Conservation (phyloP, 1,140 invertebrate species). For the Euura lappo region DNA sequence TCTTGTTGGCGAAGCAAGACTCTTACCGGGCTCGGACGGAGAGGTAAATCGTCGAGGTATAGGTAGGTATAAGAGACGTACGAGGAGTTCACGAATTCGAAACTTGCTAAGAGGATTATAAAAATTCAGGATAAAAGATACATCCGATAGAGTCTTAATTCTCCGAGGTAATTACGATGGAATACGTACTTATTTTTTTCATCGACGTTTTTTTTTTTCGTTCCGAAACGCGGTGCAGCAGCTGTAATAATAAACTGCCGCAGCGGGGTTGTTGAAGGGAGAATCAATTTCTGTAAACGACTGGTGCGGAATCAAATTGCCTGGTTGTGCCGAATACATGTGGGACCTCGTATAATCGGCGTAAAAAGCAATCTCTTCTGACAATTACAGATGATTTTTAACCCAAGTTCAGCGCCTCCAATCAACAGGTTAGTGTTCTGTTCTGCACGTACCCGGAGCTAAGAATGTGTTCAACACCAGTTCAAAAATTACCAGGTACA, state of each 20-base stretch:
- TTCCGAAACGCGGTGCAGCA: neutral
- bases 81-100: neutral
- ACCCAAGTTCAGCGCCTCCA: neutral
- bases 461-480: neutral
- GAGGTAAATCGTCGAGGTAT: neutral
- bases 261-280: neutral
- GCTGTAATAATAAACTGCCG: neutral
- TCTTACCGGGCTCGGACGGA: constrained; percentile 13
- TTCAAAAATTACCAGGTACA: neutral
- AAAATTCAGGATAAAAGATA: neutral
- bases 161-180: neutral
- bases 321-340: too few relatives aligned
- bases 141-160: neutral
- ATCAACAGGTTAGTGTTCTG: neutral
- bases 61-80: neutral
- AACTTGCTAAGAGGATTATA: neutral
- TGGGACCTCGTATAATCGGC: too few relatives aligned
- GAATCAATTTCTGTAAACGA: too few relatives aligned
- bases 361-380: too few relatives aligned
- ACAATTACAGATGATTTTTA: constrained; percentile 2
- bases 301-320: too few relatives aligned
- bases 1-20: constrained; percentile 10
- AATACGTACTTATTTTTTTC: neutral
- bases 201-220: too few relatives aligned
- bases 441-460: neutral